phyloP scores from a whole-genome alignment of 2,797 vertebrate species.

The Poeciliopsis infans region DNA sequence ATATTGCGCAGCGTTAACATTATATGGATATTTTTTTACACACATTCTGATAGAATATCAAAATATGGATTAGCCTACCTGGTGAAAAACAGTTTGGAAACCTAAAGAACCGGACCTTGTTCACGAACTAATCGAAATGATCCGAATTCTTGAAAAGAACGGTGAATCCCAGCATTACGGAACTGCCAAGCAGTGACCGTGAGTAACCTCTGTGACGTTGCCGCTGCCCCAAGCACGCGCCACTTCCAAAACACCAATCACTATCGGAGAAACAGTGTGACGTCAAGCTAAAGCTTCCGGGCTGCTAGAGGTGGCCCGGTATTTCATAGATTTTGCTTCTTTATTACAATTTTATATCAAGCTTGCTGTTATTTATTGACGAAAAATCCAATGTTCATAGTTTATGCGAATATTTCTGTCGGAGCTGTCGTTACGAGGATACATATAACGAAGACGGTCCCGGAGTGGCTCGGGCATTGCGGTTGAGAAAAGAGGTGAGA shows the following conservation, averaged over 20 bases:
- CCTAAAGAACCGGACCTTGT: background rate
- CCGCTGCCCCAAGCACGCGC: slow-evolving; percentile 82
- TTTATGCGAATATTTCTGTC: background rate
- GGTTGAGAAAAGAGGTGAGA: slow-evolving; percentile 73
- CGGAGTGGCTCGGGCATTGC: slow-evolving; percentile 40
- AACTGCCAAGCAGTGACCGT: slow-evolving; percentile 69
- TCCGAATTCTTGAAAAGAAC: background rate
- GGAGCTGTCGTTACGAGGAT: slow-evolving; percentile 10
- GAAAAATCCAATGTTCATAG: background rate
- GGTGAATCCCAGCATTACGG: background rate
- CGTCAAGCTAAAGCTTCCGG: slow-evolving; percentile 78
- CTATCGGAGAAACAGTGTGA: slow-evolving; percentile 51
- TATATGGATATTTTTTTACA: background rate
- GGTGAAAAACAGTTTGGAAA: background rate
- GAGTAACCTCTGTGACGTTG: slow-evolving; percentile 84
- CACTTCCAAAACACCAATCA: slow-evolving; percentile 86
- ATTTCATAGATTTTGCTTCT: slow-evolving; percentile 58
- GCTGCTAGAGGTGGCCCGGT: slow-evolving; percentile 59
- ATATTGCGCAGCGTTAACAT: background rate
- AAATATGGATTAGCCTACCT: background rate
- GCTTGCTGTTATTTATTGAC: background rate
- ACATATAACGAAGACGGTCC: slow-evolving; percentile 9
- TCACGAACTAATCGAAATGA: background rate
- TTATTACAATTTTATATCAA: slow-evolving; percentile 10
- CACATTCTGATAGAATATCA: background rate